Percentiles rank a stretch among this genome's conserved stretches.
Conservation (phyloP, 2,888 invertebrate genomes). For the Mesoligia furuncula region DNA sequence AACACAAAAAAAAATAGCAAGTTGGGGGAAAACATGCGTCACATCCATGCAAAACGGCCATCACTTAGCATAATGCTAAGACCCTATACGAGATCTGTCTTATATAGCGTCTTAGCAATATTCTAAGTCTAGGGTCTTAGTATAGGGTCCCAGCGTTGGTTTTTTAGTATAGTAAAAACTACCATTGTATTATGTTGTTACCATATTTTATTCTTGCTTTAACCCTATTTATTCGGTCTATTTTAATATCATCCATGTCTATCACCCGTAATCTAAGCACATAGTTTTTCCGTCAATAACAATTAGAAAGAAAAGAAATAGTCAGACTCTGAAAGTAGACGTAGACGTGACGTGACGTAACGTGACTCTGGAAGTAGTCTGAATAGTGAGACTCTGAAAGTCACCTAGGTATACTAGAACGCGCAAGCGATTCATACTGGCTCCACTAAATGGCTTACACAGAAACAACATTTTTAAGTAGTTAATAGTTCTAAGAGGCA, state of each 20-base stretch:
- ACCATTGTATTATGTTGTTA: neutral
- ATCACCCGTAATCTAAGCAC: neutral
- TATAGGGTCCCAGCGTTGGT: too few species aligned
- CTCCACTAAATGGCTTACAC: constrained; percentile 4
- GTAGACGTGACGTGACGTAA: too few species aligned
- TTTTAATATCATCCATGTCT: neutral
- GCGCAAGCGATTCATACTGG: neutral
- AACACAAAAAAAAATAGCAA: too few species aligned
- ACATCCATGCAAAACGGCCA: too few species aligned
- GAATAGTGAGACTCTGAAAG: neutral
- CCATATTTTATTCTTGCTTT: neutral
- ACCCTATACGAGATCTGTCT: too few species aligned
- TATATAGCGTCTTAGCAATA: too few species aligned
- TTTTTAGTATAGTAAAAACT: neutral
- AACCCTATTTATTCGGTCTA: neutral
- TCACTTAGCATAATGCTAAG: too few species aligned
- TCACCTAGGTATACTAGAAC: neutral
- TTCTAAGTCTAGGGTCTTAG: too few species aligned
- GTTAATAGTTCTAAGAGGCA: neutral
- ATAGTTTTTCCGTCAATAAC: neutral
- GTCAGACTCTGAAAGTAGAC: neutral
- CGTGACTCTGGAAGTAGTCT: too few species aligned
- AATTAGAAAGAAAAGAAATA: neutral
- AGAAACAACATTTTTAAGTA: neutral
- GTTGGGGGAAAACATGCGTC: too few species aligned